phyloP scores from a whole-genome alignment of 2,113 vertebrate genomes.

The Reinhardtius hippoglossoides region DNA sequence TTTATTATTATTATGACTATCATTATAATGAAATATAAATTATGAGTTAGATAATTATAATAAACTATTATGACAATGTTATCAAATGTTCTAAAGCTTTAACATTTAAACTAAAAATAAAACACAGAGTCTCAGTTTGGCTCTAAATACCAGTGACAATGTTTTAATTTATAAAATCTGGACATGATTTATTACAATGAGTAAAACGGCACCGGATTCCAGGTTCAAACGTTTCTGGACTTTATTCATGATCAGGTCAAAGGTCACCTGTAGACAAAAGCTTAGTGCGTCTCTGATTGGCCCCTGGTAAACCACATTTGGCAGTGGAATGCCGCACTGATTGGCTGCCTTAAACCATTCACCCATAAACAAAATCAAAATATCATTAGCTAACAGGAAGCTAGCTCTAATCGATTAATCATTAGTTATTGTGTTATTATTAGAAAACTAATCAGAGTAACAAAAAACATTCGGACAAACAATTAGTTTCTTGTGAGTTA shows the following conservation, averaged over 20 bases:
- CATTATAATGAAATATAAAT: too few species aligned
- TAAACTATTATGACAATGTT: neutral
- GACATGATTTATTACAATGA: constrained; percentile 76
- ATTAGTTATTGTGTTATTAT: constrained; percentile 16
- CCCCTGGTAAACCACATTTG: constrained; percentile 51
- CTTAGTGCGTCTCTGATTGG: constrained; percentile 45
- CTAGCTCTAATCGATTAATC: constrained; percentile 26
- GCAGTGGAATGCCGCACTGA: constrained; percentile 70
- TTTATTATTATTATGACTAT: too few species aligned
- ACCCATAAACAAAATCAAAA: constrained; percentile 8
- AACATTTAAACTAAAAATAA: neutral
- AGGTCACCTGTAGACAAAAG: constrained; percentile 3
- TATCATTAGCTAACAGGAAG: constrained; percentile 39
- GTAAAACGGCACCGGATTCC: constrained; percentile 62
- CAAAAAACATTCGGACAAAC: constrained; percentile 21
- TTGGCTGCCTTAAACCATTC: constrained; percentile 40
- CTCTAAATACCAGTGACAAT: constrained; percentile 26
- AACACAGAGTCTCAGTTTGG: neutral
- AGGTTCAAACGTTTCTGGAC: constrained; percentile 64
- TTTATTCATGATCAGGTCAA: constrained; percentile 38
- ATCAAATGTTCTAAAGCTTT: too few species aligned
- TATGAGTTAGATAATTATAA: too few species aligned
- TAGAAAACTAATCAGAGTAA: constrained; percentile 2
- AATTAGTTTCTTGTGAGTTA: constrained; percentile 9
- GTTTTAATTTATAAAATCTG: constrained; percentile 80